A percentile compares a stretch with the other conserved stretches of the same genome.
Evolutionary conservation across 1,140 invertebrate species (phyloP).

Genomic region (Frieseomelitta varia): DNA sequence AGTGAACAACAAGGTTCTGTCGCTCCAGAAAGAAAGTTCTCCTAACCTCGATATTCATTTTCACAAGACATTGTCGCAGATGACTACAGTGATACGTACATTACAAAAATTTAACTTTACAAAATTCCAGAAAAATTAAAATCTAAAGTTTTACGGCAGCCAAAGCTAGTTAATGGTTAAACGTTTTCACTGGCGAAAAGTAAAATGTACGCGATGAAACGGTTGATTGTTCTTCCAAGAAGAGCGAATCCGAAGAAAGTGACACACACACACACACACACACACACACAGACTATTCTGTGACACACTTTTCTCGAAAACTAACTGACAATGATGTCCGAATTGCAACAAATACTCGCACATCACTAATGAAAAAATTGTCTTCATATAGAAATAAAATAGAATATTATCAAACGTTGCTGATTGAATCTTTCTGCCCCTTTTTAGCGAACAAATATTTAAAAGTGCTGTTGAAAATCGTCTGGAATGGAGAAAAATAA

Average conservation of each 20-base stretch:
- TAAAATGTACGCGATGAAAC: neutral
- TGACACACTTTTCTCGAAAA: constrained; percentile 58
- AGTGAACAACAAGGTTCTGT: neutral
- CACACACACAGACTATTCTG: neutral
- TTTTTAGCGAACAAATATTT: neutral
- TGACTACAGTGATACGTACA: too few relatives aligned
- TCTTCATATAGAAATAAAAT: too few relatives aligned
- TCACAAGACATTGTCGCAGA: neutral
- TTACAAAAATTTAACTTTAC: too few relatives aligned
- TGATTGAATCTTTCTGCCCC: neutral
- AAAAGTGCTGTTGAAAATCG: neutral
- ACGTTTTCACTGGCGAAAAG: neutral
- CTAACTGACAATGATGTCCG: constrained; percentile 16
- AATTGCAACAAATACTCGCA: constrained; percentile 15
- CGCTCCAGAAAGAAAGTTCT: neutral
- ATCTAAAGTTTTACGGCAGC: too few relatives aligned
- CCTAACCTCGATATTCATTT: neutral
- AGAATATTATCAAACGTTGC: neutral
- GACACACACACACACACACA: constrained; percentile 31
- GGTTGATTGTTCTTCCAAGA: constrained; percentile 26
- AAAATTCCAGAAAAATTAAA: too few relatives aligned
- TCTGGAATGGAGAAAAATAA: neutral
- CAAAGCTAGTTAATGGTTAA: too few relatives aligned
- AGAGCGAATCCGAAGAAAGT: constrained; percentile 50
- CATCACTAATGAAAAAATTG: too few relatives aligned